These are phyloP conservation scores for Eptatretus atami DNA, from an alignment of 2,797 vertebrate species.

Conservation along the genomic window DNA sequence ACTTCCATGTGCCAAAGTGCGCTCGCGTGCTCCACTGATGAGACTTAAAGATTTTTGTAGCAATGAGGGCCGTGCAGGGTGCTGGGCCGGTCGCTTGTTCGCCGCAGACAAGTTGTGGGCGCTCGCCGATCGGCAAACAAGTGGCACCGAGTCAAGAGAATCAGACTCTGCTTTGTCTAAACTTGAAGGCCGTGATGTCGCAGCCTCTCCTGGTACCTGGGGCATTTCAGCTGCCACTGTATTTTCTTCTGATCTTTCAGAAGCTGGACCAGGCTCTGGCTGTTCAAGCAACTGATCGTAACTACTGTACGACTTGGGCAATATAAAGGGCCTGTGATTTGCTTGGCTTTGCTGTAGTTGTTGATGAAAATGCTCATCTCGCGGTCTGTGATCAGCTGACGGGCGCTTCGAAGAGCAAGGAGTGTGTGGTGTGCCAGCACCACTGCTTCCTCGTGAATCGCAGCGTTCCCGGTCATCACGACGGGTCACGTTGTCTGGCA, in stretches of 20 bases:
- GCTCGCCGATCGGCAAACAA: slow-evolving; percentile 46
- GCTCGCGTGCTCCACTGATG: slow-evolving; percentile 14
- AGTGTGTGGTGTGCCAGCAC: slow-evolving; percentile 10
- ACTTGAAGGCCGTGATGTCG: background rate
- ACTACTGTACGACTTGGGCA: slow-evolving; percentile 24
- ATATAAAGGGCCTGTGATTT: slow-evolving; percentile 15
- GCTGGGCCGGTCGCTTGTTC: slow-evolving; percentile 18
- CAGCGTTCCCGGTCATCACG: slow-evolving; percentile 26
- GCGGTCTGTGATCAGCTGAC: too few species aligned
- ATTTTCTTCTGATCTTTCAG: background rate
- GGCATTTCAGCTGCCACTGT: background rate
- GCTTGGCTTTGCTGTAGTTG: slow-evolving; percentile 17
- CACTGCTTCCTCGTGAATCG: slow-evolving; percentile 15
- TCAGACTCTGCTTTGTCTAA: slow-evolving; percentile 20
- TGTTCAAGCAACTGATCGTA: slow-evolving; percentile 14
- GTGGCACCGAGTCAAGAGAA: slow-evolving; percentile 23
- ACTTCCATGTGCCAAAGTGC: slow-evolving; percentile 14
- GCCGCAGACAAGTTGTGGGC: slow-evolving; percentile 40
- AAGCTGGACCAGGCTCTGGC: slow-evolving; percentile 10
- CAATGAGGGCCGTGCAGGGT: slow-evolving; percentile 12
- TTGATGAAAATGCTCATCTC: slow-evolving; percentile 6
- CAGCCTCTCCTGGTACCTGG: background rate
- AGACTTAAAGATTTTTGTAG: slow-evolving; percentile 55
- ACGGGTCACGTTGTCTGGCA: slow-evolving; percentile 26
- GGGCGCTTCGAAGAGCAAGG: slow-evolving; percentile 17